Evolutionary conservation across 2,113 vertebrate genomes (phyloP).

Genomic region (Chlorodrepanis virens): DNA sequence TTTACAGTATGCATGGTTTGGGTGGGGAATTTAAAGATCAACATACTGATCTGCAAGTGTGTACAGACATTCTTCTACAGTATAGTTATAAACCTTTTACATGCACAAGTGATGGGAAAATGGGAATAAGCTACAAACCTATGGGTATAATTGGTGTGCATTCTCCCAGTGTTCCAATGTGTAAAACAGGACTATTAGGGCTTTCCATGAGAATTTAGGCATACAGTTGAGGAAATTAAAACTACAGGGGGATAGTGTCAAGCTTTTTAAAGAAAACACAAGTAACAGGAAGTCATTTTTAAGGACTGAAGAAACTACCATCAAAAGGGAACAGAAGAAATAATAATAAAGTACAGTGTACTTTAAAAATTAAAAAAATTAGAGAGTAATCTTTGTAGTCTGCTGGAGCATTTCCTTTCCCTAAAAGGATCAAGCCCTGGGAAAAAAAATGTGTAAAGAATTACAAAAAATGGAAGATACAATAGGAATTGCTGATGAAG

Average conservation of each 20-base stretch:
- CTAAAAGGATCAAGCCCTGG: background rate
- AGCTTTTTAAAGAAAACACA: background rate
- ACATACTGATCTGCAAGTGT: background rate
- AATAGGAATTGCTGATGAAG: constrained; percentile 4
- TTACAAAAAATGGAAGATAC: background rate
- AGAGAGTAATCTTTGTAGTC: background rate
- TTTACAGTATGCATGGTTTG: background rate
- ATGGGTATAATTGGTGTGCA: background rate
- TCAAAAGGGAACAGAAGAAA: background rate
- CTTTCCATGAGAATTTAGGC: background rate
- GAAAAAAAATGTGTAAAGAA: background rate
- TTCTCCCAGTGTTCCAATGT: background rate
- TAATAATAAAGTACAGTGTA: background rate
- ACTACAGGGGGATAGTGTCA: background rate
- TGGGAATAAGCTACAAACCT: background rate
- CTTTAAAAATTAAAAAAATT: background rate
- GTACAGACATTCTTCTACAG: background rate
- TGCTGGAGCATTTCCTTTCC: background rate
- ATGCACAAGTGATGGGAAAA: background rate
- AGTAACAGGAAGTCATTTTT: background rate
- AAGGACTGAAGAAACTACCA: background rate
- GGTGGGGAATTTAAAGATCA: background rate
- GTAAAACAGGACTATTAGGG: background rate
- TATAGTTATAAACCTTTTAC: background rate
- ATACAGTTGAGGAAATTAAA: background rate